A percentile compares a stretch with the other conserved stretches of the same genome.
Conservation (phyloP, 2,888 invertebrate species). For the Tetragonisca angustula region DNA sequence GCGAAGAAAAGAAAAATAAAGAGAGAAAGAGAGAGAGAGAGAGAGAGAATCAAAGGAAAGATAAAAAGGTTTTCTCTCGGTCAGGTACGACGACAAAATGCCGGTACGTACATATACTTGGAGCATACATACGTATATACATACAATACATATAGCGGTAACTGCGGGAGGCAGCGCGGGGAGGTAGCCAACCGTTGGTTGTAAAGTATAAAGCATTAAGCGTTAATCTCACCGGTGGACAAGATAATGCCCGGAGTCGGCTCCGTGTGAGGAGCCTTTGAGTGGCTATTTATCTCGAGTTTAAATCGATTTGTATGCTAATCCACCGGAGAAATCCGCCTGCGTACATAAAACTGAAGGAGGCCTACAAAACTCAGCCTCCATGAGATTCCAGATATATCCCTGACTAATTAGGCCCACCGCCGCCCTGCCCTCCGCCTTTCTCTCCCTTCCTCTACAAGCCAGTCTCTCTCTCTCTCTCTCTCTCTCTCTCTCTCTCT, state of each 20-base stretch:
- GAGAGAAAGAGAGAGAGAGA: slow-evolving; percentile 4
- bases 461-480: slow-evolving; percentile 1
- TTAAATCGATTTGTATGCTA: slow-evolving; percentile 84
- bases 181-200: slow-evolving; percentile 58
- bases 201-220: slow-evolving; percentile 83
- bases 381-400: slow-evolving; percentile 84
- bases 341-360: slow-evolving; percentile 82
- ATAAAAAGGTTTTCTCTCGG: slow-evolving; percentile 60
- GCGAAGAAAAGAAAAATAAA: not conserved
- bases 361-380: slow-evolving; percentile 82
- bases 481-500: slow-evolving; percentile 2
- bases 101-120: slow-evolving; percentile 51
- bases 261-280: slow-evolving; percentile 82
- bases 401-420: slow-evolving; percentile 83
- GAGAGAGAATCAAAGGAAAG: slow-evolving; percentile 12
- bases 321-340: slow-evolving; percentile 83
- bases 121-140: slow-evolving; percentile 34
- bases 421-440: slow-evolving; percentile 65
- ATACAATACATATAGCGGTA: slow-evolving; percentile 56
- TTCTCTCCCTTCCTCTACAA: not conserved
- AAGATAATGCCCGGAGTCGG: slow-evolving; percentile 83
- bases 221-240: slow-evolving; percentile 83
- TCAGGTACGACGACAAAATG: slow-evolving; percentile 60
- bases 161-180: slow-evolving; percentile 66
- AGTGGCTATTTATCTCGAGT: slow-evolving; percentile 84